phyloP scores from a whole-genome alignment of 2,113 vertebrate genomes.

The Channa maculata region DNA sequence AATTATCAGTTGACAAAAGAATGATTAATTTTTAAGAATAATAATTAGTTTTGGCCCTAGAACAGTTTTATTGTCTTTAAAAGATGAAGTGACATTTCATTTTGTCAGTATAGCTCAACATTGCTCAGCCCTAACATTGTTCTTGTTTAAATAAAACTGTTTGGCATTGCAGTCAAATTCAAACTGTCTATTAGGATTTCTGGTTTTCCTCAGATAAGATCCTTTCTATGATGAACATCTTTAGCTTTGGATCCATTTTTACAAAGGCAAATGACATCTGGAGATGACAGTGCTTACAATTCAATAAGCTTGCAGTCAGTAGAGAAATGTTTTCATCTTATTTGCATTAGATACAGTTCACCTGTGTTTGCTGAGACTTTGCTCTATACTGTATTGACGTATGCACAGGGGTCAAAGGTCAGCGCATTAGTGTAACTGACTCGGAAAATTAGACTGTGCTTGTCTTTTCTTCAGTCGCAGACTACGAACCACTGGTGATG shows the following conservation, averaged over 20 bases:
- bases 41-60: too few relatives aligned
- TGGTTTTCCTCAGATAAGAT: not conserved
- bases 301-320: too few relatives aligned
- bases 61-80: too few relatives aligned
- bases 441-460: constrained; percentile 28
- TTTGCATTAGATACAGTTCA: not conserved
- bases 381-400: not conserved
- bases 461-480: constrained; percentile 8
- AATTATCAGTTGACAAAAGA: too few relatives aligned
- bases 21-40: too few relatives aligned
- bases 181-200: too few relatives aligned
- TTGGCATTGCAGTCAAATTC: not conserved
- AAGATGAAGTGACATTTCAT: not conserved
- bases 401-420: constrained; percentile 44
- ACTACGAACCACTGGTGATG: constrained; percentile 61
- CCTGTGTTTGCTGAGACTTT: constrained; percentile 7
- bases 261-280: too few relatives aligned
- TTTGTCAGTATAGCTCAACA: not conserved
- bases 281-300: too few relatives aligned
- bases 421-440: constrained; percentile 6
- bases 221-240: too few relatives aligned
- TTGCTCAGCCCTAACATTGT: not conserved
- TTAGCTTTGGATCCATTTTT: too few relatives aligned
- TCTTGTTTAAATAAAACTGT: too few relatives aligned
- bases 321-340: too few relatives aligned